phyloP scores from a whole-genome alignment of 2,888 invertebrate species.

The Muschampia plurimacula region DNA sequence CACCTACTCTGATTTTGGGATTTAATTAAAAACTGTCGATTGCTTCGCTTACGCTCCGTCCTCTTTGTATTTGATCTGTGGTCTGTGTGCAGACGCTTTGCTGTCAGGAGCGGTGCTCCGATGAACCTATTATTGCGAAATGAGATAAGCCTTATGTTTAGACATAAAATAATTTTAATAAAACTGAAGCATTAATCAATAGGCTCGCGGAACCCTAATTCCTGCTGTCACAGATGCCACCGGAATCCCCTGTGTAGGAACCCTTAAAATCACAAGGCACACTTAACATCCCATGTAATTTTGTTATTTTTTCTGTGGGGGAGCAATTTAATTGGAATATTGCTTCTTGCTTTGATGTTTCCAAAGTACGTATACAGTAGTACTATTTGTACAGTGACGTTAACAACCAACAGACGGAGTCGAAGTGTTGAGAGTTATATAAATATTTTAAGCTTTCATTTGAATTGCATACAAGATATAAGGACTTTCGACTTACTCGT shows the following conservation, averaged over 20 bases:
- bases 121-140: no score
- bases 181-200: no score
- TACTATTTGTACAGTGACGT: not conserved
- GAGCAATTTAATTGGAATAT: constrained; percentile 29
- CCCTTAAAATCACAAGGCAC: constrained; percentile 33
- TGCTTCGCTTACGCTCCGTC: no score
- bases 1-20: no score
- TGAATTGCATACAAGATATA: not conserved
- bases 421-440: not conserved
- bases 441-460: not conserved
- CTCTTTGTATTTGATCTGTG: no score
- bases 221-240: constrained; percentile 23
- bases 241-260: constrained; percentile 9
- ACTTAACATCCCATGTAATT: constrained; percentile 27
- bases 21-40: no score
- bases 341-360: constrained; percentile 26
- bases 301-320: constrained; percentile 9
- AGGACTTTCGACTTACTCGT: no score
- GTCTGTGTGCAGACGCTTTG: no score
- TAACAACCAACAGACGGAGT: not conserved
- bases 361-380: not conserved
- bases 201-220: constrained; percentile 15
- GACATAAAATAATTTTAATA: no score
- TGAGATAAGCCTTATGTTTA: no score
- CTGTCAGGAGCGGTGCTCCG: no score